phyloP scores from a whole-genome alignment of 1,140 invertebrate species.

The Bombus haemorrhoidalis region DNA sequence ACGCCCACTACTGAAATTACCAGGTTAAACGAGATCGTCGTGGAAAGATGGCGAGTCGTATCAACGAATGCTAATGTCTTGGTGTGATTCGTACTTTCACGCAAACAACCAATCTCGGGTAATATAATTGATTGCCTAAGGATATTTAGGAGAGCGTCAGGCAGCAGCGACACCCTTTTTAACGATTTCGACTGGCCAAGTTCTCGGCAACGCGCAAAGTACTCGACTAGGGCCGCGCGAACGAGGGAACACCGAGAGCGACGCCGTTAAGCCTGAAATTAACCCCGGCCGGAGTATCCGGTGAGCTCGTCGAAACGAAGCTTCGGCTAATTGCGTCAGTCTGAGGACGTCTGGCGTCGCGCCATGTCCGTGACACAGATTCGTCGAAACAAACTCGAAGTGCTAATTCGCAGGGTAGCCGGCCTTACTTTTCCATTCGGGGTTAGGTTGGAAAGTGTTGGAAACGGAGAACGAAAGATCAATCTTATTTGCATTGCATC shows the following conservation, averaged over 20 bases:
- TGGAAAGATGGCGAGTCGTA: background rate
- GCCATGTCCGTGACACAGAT: slow-evolving; percentile 49
- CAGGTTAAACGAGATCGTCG: background rate
- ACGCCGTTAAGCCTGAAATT: slow-evolving; percentile 17
- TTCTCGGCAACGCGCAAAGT: background rate
- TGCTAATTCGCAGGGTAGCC: slow-evolving; percentile 3
- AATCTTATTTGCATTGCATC: slow-evolving; percentile 27
- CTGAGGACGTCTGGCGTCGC: slow-evolving; percentile 36
- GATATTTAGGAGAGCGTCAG: background rate
- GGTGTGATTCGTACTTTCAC: background rate
- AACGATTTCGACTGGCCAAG: background rate
- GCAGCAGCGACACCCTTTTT: background rate
- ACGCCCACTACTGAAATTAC: background rate
- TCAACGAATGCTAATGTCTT: background rate
- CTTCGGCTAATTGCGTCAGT: slow-evolving; percentile 46
- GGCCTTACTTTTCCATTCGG: background rate
- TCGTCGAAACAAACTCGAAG: slow-evolving; percentile 34
- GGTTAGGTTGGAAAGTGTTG: background rate
- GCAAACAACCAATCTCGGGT: background rate
- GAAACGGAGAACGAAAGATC: background rate
- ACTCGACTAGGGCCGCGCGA: background rate
- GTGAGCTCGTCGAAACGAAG: slow-evolving; percentile 47
- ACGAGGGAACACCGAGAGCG: slow-evolving; percentile 1
- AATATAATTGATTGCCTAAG: background rate
- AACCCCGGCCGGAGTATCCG: slow-evolving; percentile 3